phyloP scores from a whole-genome alignment of 2,113 vertebrate species.

The Bungarus multicinctus region DNA sequence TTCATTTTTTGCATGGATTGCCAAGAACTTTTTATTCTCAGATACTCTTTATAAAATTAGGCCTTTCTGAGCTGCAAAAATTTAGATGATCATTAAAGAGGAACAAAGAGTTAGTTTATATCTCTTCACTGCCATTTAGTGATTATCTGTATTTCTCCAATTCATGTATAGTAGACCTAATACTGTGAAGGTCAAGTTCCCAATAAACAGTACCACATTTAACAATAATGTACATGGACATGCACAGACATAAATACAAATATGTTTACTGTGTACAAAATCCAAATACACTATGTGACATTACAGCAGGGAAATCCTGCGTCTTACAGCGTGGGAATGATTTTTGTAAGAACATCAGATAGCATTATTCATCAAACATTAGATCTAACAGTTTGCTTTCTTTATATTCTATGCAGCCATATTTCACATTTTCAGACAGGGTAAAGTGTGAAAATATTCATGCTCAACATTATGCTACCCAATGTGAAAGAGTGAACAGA shows the following conservation, averaged over 20 bases:
- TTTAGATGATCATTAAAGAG: neutral
- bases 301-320: neutral
- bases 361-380: neutral
- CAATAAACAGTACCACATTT: neutral
- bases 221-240: neutral
- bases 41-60: neutral
- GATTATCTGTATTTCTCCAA: neutral
- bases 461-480: neutral
- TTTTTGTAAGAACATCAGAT: neutral
- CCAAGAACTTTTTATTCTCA: neutral
- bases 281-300: neutral
- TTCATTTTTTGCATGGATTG: neutral
- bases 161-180: neutral
- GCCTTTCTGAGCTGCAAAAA: neutral
- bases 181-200: neutral
- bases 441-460: neutral
- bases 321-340: neutral
- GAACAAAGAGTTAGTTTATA: neutral
- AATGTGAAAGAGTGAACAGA: neutral
- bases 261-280: neutral
- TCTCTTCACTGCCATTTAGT: neutral
- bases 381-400: neutral
- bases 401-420: neutral
- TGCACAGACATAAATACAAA: neutral
- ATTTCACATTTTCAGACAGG: neutral